These are phyloP conservation scores for Andrena camellia DNA, from an alignment of 2,888 invertebrate genomes.

Conservation along the genomic window DNA sequence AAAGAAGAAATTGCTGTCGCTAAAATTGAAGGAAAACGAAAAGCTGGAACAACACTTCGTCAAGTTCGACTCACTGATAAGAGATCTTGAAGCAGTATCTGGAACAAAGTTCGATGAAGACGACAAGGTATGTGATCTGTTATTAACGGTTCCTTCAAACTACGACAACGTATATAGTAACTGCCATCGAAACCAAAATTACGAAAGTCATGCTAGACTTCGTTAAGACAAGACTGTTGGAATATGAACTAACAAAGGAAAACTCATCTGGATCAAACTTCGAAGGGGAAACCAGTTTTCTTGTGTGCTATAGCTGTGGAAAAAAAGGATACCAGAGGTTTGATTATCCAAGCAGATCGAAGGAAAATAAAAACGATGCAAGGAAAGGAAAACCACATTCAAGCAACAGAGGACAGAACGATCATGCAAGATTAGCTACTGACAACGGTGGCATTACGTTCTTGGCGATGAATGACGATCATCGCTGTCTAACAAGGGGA, in stretches of 20 bases:
- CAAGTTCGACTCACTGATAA: too few species aligned
- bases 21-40: too few species aligned
- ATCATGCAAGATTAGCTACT: neutral
- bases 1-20: too few species aligned
- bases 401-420: neutral
- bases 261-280: neutral
- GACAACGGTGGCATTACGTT: neutral
- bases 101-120: too few species aligned
- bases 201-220: neutral
- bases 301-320: neutral
- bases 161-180: too few species aligned
- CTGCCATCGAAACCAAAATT: too few species aligned
- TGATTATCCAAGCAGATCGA: neutral
- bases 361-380: neutral
- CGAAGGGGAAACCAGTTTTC: neutral
- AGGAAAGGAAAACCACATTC: too few species aligned
- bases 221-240: neutral
- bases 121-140: too few species aligned
- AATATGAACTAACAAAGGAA: slow-evolving; percentile 1
- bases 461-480: neutral
- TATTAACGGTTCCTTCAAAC: too few species aligned
- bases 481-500: too few species aligned
- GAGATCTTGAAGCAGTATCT: too few species aligned
- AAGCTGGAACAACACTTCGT: too few species aligned
- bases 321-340: neutral